A percentile compares a stretch with the other conserved stretches of the same genome.
Conservation (phyloP, 1,140 invertebrate genomes). For the Megalonaias nervosa region DNA sequence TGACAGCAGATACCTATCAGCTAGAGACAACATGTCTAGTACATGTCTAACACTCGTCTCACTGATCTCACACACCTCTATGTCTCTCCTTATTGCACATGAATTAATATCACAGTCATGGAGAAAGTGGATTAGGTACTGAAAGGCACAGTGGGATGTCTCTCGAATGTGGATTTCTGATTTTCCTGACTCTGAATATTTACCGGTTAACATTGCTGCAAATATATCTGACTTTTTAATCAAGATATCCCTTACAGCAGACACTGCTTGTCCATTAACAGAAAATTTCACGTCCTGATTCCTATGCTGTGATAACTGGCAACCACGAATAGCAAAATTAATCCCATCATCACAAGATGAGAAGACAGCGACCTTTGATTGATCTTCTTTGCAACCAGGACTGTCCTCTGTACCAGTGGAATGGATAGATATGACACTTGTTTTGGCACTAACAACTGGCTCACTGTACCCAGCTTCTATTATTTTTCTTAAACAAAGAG, state of each 20-base stretch:
- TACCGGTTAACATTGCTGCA: slow-evolving; percentile 54
- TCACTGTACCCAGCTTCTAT: too few relatives aligned
- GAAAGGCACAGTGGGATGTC: slow-evolving; percentile 36
- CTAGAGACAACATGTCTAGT: slow-evolving; percentile 11
- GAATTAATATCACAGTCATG: slow-evolving; percentile 41
- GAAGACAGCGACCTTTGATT: background rate
- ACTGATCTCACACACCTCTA: slow-evolving; percentile 1
- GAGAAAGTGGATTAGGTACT: slow-evolving; percentile 41
- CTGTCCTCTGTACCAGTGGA: background rate
- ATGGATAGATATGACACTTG: too few relatives aligned
- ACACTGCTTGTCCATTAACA: slow-evolving; percentile 28
- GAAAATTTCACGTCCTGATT: slow-evolving; percentile 12
- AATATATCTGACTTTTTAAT: slow-evolving; percentile 47
- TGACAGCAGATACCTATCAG: slow-evolving; percentile 17
- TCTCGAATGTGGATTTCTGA: slow-evolving; percentile 42
- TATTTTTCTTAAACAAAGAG: background rate
- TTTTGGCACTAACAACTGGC: too few relatives aligned
- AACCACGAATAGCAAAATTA: too few relatives aligned
- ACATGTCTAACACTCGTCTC: background rate
- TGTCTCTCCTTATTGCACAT: slow-evolving; percentile 18
- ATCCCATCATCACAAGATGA: too few relatives aligned
- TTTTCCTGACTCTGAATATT: slow-evolving; percentile 47
- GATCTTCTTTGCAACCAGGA: background rate
- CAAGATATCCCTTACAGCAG: slow-evolving; percentile 32
- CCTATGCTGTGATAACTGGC: background rate